Evolutionary conservation across 2,888 invertebrate species (phyloP).

Genomic region (Odontomyia ornata): DNA sequence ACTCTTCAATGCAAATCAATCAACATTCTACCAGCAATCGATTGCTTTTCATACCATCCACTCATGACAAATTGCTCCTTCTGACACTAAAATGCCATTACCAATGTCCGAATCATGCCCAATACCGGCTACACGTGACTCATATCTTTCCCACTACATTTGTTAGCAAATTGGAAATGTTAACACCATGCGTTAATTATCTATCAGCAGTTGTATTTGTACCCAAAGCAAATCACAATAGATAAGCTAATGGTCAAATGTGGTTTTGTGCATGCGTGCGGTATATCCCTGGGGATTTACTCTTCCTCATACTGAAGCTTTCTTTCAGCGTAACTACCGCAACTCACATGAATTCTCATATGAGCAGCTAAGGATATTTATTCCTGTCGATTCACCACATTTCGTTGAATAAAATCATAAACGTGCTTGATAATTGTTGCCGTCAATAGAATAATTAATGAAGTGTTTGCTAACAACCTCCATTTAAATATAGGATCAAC

Average conservation of each 20-base stretch:
- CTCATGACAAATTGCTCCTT: no score
- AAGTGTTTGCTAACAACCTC: neutral
- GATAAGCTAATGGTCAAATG: slow-evolving; percentile 10
- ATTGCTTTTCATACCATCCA: no score
- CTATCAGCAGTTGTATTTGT: neutral
- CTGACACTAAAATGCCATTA: no score
- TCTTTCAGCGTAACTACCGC: neutral
- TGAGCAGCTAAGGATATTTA: no score
- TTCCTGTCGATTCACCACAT: neutral
- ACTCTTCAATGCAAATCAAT: no score
- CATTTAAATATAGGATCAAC: no score
- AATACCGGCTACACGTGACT: no score
- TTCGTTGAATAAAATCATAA: neutral
- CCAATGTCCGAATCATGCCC: no score
- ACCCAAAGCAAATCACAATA: neutral
- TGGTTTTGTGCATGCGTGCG: neutral
- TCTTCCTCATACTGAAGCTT: neutral
- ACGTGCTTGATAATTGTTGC: neutral
- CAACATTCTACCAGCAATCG: no score
- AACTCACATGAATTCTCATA: neutral
- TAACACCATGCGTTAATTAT: no score
- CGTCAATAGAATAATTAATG: slow-evolving; percentile 7
- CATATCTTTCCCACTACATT: no score
- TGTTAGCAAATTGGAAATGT: no score
- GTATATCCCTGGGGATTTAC: neutral